A percentile compares a stretch with the other conserved stretches of the same genome.
Evolutionary conservation across 2,113 vertebrate genomes (phyloP).

Genomic region (Pithys albifrons): DNA sequence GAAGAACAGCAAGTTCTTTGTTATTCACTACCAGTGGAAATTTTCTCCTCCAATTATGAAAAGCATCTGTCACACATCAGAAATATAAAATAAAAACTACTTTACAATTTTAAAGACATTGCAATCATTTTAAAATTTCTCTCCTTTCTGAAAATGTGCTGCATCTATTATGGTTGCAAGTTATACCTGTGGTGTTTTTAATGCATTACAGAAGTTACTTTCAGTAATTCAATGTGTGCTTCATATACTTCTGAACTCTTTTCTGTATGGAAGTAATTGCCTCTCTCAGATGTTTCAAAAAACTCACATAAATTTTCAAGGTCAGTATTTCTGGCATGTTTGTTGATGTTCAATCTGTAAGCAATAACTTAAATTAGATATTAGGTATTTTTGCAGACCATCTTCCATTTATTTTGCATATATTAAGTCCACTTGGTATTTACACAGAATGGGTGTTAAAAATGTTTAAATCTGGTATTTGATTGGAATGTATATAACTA

Average conservation of each 20-base stretch:
- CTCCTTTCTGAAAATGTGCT: neutral
- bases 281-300: neutral
- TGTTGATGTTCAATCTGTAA: neutral
- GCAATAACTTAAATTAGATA: neutral
- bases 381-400: neutral
- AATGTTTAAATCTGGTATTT: neutral
- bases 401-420: neutral
- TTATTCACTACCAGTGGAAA: neutral
- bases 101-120: neutral
- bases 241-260: neutral
- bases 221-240: neutral
- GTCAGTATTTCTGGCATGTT: neutral
- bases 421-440: neutral
- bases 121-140: neutral
- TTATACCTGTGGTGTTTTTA: neutral
- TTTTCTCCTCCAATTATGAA: neutral
- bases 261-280: neutral
- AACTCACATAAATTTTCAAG: neutral
- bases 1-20: neutral
- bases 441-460: neutral
- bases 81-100: neutral
- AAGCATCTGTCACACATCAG: neutral
- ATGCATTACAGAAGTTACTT: neutral
- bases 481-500: neutral
- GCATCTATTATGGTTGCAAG: neutral